phyloP scores from a whole-genome alignment of 2,797 vertebrate species.

The Galago senegalensis region DNA sequence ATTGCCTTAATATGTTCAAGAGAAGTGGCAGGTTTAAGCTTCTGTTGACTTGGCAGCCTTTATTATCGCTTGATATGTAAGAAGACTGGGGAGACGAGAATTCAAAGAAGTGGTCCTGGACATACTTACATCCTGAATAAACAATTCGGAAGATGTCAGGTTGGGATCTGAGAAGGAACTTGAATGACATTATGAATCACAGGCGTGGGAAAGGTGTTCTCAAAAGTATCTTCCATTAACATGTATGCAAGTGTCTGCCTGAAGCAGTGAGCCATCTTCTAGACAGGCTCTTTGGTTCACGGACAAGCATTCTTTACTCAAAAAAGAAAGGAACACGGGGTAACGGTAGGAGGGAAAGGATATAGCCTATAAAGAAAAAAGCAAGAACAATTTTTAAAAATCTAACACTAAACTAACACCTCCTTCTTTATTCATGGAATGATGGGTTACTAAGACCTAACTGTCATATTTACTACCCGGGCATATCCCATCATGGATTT shows the following conservation, averaged over 20 bases:
- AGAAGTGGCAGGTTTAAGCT: conserved; percentile 25
- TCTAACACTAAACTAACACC: conserved; percentile 33
- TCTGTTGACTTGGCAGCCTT: background rate
- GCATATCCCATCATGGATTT: conserved; percentile 9
- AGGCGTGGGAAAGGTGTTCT: background rate
- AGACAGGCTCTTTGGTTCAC: background rate
- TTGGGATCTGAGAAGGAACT: background rate
- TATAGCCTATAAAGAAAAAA: conserved; percentile 54
- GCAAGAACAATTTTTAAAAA: conserved; percentile 17
- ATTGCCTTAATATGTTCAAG: background rate
- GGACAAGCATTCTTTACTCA: conserved; percentile 4
- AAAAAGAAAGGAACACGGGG: background rate
- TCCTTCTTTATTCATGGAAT: background rate
- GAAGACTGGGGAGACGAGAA: conserved; percentile 1
- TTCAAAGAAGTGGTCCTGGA: background rate
- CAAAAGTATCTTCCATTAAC: conserved; percentile 31
- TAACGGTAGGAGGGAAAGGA: background rate
- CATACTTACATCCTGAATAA: conserved; percentile 11
- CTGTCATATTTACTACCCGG: background rate
- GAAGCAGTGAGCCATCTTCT: background rate
- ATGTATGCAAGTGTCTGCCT: background rate
- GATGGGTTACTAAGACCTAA: conserved; percentile 29
- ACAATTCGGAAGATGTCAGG: background rate
- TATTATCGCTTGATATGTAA: background rate
- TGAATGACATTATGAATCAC: conserved; percentile 31